Evolutionary conservation across 1,140 invertebrate species (phyloP), one percentile per base, ranked within the genome.

Genomic region (Stegodyphus mimosarum): DNA sequence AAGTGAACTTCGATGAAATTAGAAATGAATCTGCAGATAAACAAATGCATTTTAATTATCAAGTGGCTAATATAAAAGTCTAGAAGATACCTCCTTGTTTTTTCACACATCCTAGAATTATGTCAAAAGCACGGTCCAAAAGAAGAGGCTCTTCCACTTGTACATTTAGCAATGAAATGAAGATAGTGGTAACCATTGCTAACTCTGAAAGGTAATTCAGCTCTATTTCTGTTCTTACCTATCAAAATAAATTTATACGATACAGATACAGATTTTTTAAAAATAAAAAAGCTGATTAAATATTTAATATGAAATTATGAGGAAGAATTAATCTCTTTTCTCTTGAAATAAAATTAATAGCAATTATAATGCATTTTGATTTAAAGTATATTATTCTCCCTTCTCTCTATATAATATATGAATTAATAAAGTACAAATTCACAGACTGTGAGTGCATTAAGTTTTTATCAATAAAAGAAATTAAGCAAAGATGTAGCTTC

Each of bases 151-250:
- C 71, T 64, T 74, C 60, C n/a, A 74, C 60, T 49, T 74, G 5
- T n/a, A 83, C 60, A 48, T 74, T 18, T 49, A 33, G n/a, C 5
- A 83, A 48, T 7, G 51, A 18, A 4, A 83, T 17, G n/a, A 83
- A 83, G 0, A 83, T 18, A 6, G 69, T 83, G 17, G 69, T 83
- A 9, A 83, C 72, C 51, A 52, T 50, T 4, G 80, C 74, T 3
- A 83, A 11, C 52, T 83, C 80, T 6, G 80, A 83, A 10, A 83
- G n/a, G 6, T 83, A 83, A 53, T 51, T 83, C 4, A 83, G 50
- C 17, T 83, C 70, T 2, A 15, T 17, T 0, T 6, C 9, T 7
- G 60, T 74, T 74, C 52, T 50, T n/a, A 83, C n/a, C 80, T 33
- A 33, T 33, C 33, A 33, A 33, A 33, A 33, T 33, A 71, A 11